A percentile compares a stretch with the other conserved stretches of the same genome.
Conservation (phyloP, 53 echinoderm and acorn worm genomes). For the Zoroaster sp. region DNA sequence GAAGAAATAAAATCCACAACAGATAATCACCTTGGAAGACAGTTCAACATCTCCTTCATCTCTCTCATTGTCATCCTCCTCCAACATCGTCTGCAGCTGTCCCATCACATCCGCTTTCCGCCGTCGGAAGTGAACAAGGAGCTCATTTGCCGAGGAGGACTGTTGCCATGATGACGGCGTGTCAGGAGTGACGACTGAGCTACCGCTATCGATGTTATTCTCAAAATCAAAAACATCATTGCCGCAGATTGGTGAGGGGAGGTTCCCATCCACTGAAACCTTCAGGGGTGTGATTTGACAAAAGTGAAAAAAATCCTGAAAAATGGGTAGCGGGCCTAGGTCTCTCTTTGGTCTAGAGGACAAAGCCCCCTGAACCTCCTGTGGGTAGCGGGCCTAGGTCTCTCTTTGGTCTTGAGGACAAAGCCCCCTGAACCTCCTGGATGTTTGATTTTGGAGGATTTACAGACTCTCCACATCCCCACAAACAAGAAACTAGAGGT, state of each 20-base stretch:
- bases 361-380: no score
- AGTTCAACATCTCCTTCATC: slow-evolving; percentile 12
- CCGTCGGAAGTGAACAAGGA: slow-evolving; percentile 33
- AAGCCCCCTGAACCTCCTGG: no score
- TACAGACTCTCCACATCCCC: no score
- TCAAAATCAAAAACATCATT: slow-evolving; percentile 41
- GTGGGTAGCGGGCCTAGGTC: no score
- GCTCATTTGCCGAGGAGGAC: background rate
- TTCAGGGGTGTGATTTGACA: no score
- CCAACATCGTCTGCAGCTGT: slow-evolving; percentile 23
- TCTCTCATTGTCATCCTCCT: background rate
- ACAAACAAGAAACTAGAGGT: no score
- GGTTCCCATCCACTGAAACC: slow-evolving; percentile 49
- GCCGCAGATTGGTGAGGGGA: slow-evolving; percentile 71
- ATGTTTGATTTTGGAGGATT: no score
- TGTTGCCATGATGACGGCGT: slow-evolving; percentile 17
- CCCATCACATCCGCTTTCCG: slow-evolving; percentile 37
- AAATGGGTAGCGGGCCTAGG: no score
- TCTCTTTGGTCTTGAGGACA: no score
- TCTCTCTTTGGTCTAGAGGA: no score
- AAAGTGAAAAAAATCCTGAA: no score
- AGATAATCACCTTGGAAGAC: slow-evolving; percentile 26
- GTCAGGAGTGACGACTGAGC: background rate
- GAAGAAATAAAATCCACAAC: background rate
- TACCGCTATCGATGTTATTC: background rate